A percentile compares a stretch with the other conserved stretches of the same genome.
These are phyloP conservation scores for Nomada ferruginata DNA, from an alignment of 2,888 invertebrate species.

Conservation along the genomic window DNA sequence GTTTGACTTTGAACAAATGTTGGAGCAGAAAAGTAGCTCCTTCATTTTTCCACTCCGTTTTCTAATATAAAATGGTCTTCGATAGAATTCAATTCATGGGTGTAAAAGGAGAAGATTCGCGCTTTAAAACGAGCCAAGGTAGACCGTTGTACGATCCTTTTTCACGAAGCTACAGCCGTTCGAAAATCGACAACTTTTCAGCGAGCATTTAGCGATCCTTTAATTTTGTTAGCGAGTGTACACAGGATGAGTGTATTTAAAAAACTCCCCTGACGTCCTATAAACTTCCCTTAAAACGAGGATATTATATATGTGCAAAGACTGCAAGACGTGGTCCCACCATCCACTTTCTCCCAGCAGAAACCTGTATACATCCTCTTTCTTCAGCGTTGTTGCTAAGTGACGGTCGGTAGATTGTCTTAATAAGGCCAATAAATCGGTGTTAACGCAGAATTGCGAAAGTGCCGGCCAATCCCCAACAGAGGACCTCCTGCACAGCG, in stretches of 20 bases:
- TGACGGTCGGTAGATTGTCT: slow-evolving; percentile 65
- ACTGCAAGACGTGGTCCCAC: slow-evolving; percentile 10
- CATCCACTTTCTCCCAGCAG: not conserved
- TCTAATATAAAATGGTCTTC: too few relatives aligned
- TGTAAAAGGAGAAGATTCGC: too few relatives aligned
- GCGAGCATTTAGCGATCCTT: too few relatives aligned
- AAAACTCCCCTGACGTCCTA: not conserved
- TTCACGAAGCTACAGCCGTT: too few relatives aligned
- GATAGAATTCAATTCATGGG: too few relatives aligned
- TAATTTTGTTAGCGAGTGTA: too few relatives aligned
- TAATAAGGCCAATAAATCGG: slow-evolving; percentile 75
- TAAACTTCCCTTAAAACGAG: slow-evolving; percentile 44
- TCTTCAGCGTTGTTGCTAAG: slow-evolving; percentile 52
- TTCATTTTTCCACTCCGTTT: too few relatives aligned
- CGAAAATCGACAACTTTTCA: too few relatives aligned
- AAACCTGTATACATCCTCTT: slow-evolving; percentile 35
- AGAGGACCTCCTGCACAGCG: slow-evolving; percentile 70
- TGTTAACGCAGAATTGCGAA: slow-evolving; percentile 72
- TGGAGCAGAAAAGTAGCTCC: too few relatives aligned
- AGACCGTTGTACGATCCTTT: too few relatives aligned
- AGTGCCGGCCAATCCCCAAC: slow-evolving; percentile 48
- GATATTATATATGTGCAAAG: slow-evolving; percentile 26
- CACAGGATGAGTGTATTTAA: not conserved
- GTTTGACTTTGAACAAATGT: too few relatives aligned
- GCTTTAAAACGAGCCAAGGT: too few relatives aligned